Evolutionary conservation across 2,888 invertebrate species (phyloP), one percentile per base, ranked within the genome.

Genomic region (Stenichneumon culpator): DNA sequence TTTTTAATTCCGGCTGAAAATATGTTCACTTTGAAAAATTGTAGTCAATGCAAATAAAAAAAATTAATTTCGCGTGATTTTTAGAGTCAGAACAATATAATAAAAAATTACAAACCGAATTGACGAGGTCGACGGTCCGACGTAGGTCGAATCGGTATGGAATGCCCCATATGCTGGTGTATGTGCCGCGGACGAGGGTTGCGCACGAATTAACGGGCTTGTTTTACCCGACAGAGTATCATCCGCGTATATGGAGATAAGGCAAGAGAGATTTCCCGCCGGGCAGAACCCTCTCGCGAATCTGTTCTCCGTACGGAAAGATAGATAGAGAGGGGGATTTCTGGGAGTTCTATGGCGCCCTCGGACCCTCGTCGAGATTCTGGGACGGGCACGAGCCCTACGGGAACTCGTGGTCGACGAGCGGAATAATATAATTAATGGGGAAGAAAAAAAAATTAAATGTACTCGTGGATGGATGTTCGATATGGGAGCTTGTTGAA

Each of bases 131-230:
- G n/a, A n/a, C n/a, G n/a, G n/a, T n/a, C n/a, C n/a, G n/a, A n/a
- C n/a, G n/a, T n/a, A n/a, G n/a, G n/a, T n/a, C n/a, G n/a, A n/a
- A n/a, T n/a, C n/a, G n/a, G n/a, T n/a, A n/a, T n/a, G n/a, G n/a
- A n/a, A n/a, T n/a, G n/a, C n/a, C 4, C 3, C 22, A 14, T 54
- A 39, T 39, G 39, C 54, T n/a, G 63, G 72, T 72, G 25, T 36
- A 7, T 44, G 54, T 5, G 36, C 60, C 28, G 14, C 22, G 54
- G 25, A 44, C 52, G 60, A 57, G 57, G 81, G 67, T 77, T 32
- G 72, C 84, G 84, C 87, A 82, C 89, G 92, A 92, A 93, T 93
- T 93, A 93, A 93, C 92, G 87, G 87, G 89, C 92, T 93, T 92
- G 93, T 93, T 92, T 92, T 91, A 92, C 89, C 86, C 88, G 88